A percentile compares a stretch with the other conserved stretches of the same genome.
Evolutionary conservation across 2,888 invertebrate genomes (phyloP).

Genomic region (Ashinkailepas kermadecensis): DNA sequence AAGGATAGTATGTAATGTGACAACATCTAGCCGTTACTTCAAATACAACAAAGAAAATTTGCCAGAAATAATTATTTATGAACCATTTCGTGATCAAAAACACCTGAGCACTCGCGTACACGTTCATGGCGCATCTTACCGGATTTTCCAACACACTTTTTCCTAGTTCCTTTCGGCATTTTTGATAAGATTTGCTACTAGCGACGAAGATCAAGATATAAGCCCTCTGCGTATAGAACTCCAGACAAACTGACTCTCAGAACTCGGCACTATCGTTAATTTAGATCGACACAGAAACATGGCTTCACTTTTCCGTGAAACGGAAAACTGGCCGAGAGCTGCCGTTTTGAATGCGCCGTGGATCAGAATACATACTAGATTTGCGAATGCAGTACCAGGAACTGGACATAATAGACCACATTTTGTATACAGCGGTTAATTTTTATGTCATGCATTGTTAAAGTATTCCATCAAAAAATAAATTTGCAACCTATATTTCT

Average conservation of each 20-base stretch:
- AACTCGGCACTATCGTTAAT: constrained; percentile 2
- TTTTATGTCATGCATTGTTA: too few species aligned
- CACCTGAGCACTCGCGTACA: not conserved
- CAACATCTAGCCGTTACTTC: not conserved
- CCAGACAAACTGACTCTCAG: not conserved
- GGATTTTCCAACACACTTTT: not conserved
- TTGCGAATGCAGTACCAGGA: too few species aligned
- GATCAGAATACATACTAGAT: too few species aligned
- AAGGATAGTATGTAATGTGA: not conserved
- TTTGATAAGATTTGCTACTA: not conserved
- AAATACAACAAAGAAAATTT: not conserved
- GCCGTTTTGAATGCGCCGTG: too few species aligned
- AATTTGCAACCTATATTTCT: too few species aligned
- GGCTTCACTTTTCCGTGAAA: constrained; percentile 11
- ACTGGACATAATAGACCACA: too few species aligned
- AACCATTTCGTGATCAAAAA: not conserved
- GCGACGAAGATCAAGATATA: not conserved
- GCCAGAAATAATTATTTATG: not conserved
- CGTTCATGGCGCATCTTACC: constrained; percentile 2
- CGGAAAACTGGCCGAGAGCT: not conserved
- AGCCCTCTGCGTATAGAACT: not conserved
- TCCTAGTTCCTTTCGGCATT: constrained; percentile 6
- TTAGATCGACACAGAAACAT: not conserved
- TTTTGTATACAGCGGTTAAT: too few species aligned
- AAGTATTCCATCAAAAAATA: too few species aligned